phyloP scores from a whole-genome alignment of 1,140 invertebrate genomes.

The Drosophila ficusphila region DNA sequence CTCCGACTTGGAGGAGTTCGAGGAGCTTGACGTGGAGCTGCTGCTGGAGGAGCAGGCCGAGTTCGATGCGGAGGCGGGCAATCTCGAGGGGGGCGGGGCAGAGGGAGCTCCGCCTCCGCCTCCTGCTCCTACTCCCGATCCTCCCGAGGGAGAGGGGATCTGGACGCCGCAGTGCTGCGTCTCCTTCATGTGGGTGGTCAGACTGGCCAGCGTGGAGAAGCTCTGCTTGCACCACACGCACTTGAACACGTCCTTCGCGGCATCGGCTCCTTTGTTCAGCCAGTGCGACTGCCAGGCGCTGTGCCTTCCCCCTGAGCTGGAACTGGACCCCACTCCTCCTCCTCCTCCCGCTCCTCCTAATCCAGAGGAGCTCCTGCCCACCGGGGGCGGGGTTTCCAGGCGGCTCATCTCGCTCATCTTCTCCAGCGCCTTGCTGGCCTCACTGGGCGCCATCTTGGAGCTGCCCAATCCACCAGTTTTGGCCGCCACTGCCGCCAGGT shows the following conservation, averaged over 20 bases:
- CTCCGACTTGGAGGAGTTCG: conserved; percentile 89
- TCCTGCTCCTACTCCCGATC: not conserved
- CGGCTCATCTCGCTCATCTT: conserved; percentile 96
- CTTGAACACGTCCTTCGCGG: conserved; percentile 96
- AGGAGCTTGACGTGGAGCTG: conserved; percentile 87
- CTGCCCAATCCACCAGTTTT: conserved; percentile 85
- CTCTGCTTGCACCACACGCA: conserved; percentile 98
- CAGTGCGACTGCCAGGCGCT: conserved; percentile 97
- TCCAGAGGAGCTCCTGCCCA: not conserved
- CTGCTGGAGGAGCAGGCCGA: conserved; percentile 85
- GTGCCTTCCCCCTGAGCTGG: conserved; percentile 87
- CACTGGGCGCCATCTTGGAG: conserved; percentile 87
- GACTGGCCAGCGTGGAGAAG: conserved; percentile 94
- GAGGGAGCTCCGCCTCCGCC: not conserved
- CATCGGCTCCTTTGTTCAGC: conserved; percentile 96
- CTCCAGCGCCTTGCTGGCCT: conserved; percentile 94
- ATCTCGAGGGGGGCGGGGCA: conserved; percentile 3
- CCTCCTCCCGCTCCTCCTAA: conserved; percentile 63
- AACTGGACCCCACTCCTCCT: conserved; percentile 74
- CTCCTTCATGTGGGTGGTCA: conserved; percentile 98
- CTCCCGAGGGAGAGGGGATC: conserved; percentile 85
- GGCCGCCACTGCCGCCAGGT: conserved; percentile 90
- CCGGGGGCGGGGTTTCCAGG: conserved; percentile 80
- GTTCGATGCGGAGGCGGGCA: conserved; percentile 85
- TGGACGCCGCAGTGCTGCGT: conserved; percentile 95